phyloP scores from a whole-genome alignment of 2,113 vertebrate genomes.

The Apeltes quadracus region DNA sequence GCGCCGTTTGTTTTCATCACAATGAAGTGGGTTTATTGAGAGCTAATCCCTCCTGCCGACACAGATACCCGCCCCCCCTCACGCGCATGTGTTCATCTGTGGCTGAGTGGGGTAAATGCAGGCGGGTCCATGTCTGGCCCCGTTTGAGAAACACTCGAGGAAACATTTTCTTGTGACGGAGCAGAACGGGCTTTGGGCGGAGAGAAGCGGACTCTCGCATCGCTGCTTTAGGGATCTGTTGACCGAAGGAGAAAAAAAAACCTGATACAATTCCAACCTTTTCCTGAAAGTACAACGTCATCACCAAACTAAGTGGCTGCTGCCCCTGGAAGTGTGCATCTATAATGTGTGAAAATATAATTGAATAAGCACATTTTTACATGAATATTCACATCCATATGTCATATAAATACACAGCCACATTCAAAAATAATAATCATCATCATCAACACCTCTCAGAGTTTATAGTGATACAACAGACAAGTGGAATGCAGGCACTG shows the following conservation, averaged over 20 bases:
- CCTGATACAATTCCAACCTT: background rate
- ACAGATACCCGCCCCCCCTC: background rate
- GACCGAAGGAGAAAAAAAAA: background rate
- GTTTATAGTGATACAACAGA: no score
- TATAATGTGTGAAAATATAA: no score
- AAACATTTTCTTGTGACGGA: background rate
- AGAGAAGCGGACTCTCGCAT: background rate
- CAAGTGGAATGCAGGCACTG: no score
- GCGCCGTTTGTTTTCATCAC: background rate
- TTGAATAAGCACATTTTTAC: conserved; percentile 20
- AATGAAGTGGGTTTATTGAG: background rate
- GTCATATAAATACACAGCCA: conserved; percentile 20
- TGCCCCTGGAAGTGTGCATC: background rate
- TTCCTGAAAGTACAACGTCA: background rate
- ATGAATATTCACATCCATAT: conserved; percentile 66
- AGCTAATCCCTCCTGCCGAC: conserved; percentile 1
- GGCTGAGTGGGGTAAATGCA: background rate
- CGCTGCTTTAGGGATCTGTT: background rate
- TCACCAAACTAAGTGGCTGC: background rate
- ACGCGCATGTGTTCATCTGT: background rate
- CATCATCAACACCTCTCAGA: no score
- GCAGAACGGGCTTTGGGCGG: background rate
- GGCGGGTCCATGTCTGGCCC: background rate
- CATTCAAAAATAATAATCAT: background rate
- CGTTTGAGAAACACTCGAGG: background rate